Evolutionary conservation across 2,888 invertebrate genomes (phyloP).

Genomic region (Himalopsyche tibetana): DNA sequence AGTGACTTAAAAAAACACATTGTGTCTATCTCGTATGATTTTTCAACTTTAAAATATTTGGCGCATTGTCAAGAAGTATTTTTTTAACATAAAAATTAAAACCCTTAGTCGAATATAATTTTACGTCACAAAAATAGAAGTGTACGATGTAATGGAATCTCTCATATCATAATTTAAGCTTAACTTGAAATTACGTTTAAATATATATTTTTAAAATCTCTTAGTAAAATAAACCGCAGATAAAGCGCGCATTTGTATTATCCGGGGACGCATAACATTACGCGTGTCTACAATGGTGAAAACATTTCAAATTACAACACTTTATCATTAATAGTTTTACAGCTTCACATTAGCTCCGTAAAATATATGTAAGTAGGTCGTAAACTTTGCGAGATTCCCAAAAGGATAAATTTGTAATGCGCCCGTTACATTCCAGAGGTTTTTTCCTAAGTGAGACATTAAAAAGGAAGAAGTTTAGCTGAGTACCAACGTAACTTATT

Average conservation of each 20-base stretch:
- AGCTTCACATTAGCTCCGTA: slow-evolving; percentile 20
- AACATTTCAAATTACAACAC: slow-evolving; percentile 27
- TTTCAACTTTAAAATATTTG: too few relatives aligned
- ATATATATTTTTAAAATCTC: too few relatives aligned
- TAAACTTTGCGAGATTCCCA: slow-evolving; percentile 22
- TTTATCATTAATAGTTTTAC: slow-evolving; percentile 20
- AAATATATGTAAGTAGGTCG: slow-evolving; percentile 30
- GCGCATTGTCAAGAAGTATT: too few relatives aligned
- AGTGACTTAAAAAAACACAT: too few relatives aligned
- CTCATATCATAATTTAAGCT: too few relatives aligned
- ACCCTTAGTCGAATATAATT: too few relatives aligned
- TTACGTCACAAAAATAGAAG: too few relatives aligned
- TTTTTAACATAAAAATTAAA: too few relatives aligned
- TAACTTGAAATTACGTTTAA: too few relatives aligned
- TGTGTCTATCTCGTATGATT: too few relatives aligned
- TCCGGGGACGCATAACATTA: neutral
- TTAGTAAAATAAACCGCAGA: neutral
- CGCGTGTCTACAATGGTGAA: slow-evolving; percentile 4
- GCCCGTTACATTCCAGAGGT: slow-evolving; percentile 10
- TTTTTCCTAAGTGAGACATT: slow-evolving; percentile 30
- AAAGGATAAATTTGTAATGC: slow-evolving; percentile 24
- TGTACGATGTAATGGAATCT: too few relatives aligned
- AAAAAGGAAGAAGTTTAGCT: slow-evolving; percentile 4
- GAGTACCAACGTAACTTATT: slow-evolving; percentile 1
- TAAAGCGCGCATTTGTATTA: neutral